Conservation (phyloP, 2,113 vertebrate species). For the Cygnus atratus region DNA sequence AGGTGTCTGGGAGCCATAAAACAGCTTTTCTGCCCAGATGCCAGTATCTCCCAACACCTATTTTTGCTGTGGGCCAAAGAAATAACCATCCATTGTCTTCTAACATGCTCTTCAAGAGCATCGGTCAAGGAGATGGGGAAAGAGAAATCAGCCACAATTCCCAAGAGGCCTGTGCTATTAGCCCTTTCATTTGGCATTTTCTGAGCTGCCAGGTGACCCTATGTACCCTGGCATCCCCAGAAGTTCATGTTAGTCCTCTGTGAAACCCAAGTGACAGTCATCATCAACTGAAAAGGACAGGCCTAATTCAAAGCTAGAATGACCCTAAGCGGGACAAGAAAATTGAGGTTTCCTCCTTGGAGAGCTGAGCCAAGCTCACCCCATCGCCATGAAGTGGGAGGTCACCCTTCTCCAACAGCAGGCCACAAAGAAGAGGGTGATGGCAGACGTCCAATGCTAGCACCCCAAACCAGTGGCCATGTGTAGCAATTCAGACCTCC, state of each 20-base stretch:
- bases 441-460: neutral
- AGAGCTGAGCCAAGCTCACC: neutral
- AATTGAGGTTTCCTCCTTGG: neutral
- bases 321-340: neutral
- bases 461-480: neutral
- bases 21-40: neutral
- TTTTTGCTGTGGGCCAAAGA: neutral
- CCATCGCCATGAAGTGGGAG: neutral
- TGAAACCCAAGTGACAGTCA: neutral
- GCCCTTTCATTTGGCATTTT: neutral
- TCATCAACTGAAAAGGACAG: neutral
- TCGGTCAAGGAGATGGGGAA: fast-evolving
- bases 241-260: neutral
- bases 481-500: neutral
- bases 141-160: neutral
- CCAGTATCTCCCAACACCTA: neutral
- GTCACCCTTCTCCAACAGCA: neutral
- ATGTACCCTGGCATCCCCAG: neutral
- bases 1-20: neutral
- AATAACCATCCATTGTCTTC: neutral
- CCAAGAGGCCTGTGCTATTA: neutral
- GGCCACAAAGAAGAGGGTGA: neutral
- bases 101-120: neutral
- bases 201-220: neutral
- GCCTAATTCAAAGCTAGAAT: neutral